Evolutionary conservation across 2,113 vertebrate species (phyloP), one percentile per base, ranked within the genome.

Genomic region (Chinchilla lanigera): DNA sequence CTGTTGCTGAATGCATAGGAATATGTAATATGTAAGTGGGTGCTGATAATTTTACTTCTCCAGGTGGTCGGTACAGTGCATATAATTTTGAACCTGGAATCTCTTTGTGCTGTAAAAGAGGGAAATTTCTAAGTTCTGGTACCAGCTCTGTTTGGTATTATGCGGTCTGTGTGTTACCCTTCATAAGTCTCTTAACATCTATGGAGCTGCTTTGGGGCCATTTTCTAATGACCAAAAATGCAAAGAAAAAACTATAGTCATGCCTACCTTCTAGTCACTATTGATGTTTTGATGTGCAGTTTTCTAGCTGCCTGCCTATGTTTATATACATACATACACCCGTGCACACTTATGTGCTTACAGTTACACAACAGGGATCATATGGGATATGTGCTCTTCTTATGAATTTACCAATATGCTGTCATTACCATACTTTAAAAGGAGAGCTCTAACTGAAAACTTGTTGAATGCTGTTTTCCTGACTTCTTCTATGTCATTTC

Each of bases 181-280:
- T 35, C 67, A 13, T 54, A 81, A 44, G 38, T 80, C 87, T 94
- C 41, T 61, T 65, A 41, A 65, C 12, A 4, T 94, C 12, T 61
- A 22, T 11, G 47, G 86, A 52, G 24, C 24, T 19, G 71, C 41
- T 81, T 93, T 94, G 33, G 90, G 67, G 47, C 33, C 30, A 35
- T 67, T 97, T 94, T 86, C 26, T 26, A 58, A 28, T 67, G n/a
- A 52, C n/a, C 58, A 26, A 60, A 92, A 93, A 65, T 77, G 47
- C n/a, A 93, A 95, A 90, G n/a, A 61, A 50, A 58, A 87, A 83
- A 82, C 28, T 80, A 52, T 75, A 92, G 67, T 69, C 75, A 93
- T 28, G n/a, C 58, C 17, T 52, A 14, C 41, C 38, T 65, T 94
- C 11, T 69, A 77, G 82, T 88, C 61, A 90, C 30, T 93, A 2